These are phyloP conservation scores for Eubasilissa splendida DNA, from an alignment of 2,888 invertebrate genomes.

Conservation along the genomic window DNA sequence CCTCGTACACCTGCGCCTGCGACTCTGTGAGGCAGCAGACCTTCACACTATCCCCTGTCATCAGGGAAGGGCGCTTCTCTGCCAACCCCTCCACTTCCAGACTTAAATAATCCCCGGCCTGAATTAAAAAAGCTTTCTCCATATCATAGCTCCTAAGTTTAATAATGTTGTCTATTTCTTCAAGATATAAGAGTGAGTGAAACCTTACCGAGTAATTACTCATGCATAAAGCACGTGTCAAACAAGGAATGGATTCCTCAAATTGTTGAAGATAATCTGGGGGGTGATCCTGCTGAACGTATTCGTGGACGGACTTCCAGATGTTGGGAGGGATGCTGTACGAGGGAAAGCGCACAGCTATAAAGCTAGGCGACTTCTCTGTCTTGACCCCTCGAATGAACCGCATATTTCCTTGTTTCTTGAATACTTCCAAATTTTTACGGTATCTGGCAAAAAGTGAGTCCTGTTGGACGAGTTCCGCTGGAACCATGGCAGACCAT, in stretches of 20 bases:
- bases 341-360: conserved; percentile 70
- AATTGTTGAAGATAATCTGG: not conserved
- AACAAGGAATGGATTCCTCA: conserved; percentile 8
- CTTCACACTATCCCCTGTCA: conserved; percentile 82
- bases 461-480: conserved; percentile 25
- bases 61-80: conserved; percentile 89
- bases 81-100: conserved; percentile 85
- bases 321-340: conserved; percentile 69
- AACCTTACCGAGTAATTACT: conserved; percentile 80
- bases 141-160: conserved; percentile 80
- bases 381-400: conserved; percentile 73
- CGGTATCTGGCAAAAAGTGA: not conserved
- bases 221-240: conserved; percentile 65
- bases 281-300: not conserved
- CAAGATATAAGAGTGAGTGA: conserved; percentile 82
- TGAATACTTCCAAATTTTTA: not conserved
- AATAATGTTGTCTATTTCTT: conserved; percentile 83
- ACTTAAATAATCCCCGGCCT: conserved; percentile 79
- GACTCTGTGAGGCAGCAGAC: conserved; percentile 68
- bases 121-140: conserved; percentile 76
- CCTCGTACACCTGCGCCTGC: conserved; percentile 75
- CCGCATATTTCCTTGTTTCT: not conserved
- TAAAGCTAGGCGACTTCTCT: conserved; percentile 74
- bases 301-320: conserved; percentile 24
- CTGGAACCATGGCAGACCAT: conserved; percentile 15